phyloP scores from a whole-genome alignment of 2,797 vertebrate species.

The Siniperca scherzeri region DNA sequence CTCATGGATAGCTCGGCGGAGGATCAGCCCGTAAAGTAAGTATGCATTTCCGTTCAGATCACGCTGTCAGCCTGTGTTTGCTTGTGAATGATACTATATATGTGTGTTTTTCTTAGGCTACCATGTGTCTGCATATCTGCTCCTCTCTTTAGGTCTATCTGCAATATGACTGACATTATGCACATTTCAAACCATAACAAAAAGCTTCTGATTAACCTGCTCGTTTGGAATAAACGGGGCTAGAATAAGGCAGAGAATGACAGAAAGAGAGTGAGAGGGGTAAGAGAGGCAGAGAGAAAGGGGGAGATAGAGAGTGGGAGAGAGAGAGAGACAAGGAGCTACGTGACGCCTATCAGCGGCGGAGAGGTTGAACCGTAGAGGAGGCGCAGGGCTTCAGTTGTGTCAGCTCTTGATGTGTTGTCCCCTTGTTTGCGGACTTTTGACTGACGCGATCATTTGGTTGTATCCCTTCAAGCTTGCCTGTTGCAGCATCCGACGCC shows the following conservation, averaged over 20 bases:
- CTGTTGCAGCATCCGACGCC: constrained; percentile 92
- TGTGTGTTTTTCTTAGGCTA: constrained; percentile 13
- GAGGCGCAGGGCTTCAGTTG: constrained; percentile 84
- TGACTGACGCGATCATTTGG: constrained; percentile 94
- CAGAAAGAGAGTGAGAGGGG: constrained; percentile 63
- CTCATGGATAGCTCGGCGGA: constrained; percentile 77
- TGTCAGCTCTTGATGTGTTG: constrained; percentile 87
- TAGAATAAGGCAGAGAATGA: constrained; percentile 66
- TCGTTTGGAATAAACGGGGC: constrained; percentile 47
- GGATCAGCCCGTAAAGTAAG: constrained; percentile 81
- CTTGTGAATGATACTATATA: constrained; percentile 18
- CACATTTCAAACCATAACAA: constrained; percentile 30
- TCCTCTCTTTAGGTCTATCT: constrained; percentile 17
- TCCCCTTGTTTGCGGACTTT: constrained; percentile 88
- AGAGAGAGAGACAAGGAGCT: constrained; percentile 68
- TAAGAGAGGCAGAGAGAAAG: constrained; percentile 37
- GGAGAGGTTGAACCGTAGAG: constrained; percentile 80
- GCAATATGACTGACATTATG: constrained; percentile 44
- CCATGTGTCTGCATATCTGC: constrained; percentile 35
- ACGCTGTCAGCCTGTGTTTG: constrained; percentile 34
- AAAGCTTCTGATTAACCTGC: constrained; percentile 29
- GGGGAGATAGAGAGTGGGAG: constrained; percentile 43
- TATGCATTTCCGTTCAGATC: constrained; percentile 58
- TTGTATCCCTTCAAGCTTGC: constrained; percentile 93
- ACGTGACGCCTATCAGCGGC: constrained; percentile 85